A percentile compares a stretch with the other conserved stretches of the same genome.
Evolutionary conservation across 2,888 invertebrate species (phyloP).

Genomic region (Apodemia mormo): DNA sequence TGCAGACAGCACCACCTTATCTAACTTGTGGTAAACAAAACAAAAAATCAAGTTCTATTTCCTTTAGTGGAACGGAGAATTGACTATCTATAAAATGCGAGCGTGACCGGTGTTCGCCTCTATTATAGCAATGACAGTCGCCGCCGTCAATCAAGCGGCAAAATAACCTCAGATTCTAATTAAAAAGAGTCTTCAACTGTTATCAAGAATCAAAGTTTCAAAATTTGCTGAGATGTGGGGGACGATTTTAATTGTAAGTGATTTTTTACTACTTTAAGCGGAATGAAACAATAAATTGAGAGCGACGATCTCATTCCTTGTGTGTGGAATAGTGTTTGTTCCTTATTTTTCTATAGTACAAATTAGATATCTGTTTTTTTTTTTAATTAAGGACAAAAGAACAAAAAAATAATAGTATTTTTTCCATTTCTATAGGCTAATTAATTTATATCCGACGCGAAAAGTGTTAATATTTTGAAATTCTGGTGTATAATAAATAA

Average conservation of each 20-base stretch:
- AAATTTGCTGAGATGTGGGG: slow-evolving; percentile 19
- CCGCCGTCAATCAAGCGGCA: slow-evolving; percentile 56
- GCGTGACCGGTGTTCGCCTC: slow-evolving; percentile 56
- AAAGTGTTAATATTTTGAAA: too few species aligned
- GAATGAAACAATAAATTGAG: too few species aligned
- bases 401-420: too few species aligned
- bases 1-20: slow-evolving; percentile 57
- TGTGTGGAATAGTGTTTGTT: too few species aligned
- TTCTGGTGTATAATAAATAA: too few species aligned
- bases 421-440: too few species aligned
- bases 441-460: too few species aligned
- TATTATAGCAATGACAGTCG: slow-evolving; percentile 52
- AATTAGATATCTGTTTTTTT: too few species aligned
- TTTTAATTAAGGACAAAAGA: too few species aligned
- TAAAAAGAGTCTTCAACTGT: slow-evolving; percentile 24
- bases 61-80: slow-evolving; percentile 58
- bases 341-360: too few species aligned
- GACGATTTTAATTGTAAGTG: slow-evolving; percentile 22
- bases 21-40: slow-evolving; percentile 69
- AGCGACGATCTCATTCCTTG: too few species aligned
- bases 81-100: slow-evolving; percentile 68
- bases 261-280: not conserved
- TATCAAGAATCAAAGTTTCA: slow-evolving; percentile 6
- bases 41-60: slow-evolving; percentile 52
- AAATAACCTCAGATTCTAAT: slow-evolving; percentile 26